A percentile compares a stretch with the other conserved stretches of the same genome.
phyloP scores from a whole-genome alignment of 2,113 vertebrate genomes.

The Ahaetulla prasina region DNA sequence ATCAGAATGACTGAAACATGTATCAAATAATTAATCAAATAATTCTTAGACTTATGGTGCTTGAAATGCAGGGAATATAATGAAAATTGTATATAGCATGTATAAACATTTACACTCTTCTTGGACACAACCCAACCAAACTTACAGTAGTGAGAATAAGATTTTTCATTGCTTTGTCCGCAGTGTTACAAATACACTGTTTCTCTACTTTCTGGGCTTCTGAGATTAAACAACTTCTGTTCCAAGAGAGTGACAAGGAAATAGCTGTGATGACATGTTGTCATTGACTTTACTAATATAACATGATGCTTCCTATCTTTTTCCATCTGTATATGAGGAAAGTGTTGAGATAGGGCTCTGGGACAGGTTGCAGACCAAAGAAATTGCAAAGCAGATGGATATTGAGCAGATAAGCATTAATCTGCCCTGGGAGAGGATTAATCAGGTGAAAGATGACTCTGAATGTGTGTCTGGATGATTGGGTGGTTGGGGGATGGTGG shows the following conservation, averaged over 20 bases:
- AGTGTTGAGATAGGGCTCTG: slow-evolving; percentile 44
- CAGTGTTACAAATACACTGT: background rate
- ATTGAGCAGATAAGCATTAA: slow-evolving; percentile 72
- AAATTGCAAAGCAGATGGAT: slow-evolving; percentile 71
- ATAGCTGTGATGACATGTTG: slow-evolving; percentile 51
- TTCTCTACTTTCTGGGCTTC: background rate
- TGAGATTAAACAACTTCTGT: slow-evolving; percentile 25
- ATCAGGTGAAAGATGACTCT: slow-evolving; percentile 68
- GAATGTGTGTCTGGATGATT: slow-evolving; percentile 19
- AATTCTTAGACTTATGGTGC: background rate
- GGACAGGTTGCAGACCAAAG: slow-evolving; percentile 70
- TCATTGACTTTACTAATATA: slow-evolving; percentile 51
- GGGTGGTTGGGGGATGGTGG: slow-evolving; percentile 37
- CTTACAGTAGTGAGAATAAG: background rate
- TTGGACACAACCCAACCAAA: background rate
- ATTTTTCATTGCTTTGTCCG: background rate
- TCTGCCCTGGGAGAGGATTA: slow-evolving; percentile 72
- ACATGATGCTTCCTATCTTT: slow-evolving; percentile 60
- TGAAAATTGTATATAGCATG: background rate
- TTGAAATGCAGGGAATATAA: background rate
- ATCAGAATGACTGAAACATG: background rate
- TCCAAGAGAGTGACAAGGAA: slow-evolving; percentile 33
- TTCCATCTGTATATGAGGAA: slow-evolving; percentile 53
- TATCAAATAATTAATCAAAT: background rate
- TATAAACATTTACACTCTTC: background rate